Conservation (phyloP, 1,140 invertebrate species). For the Scylla paramamosain region DNA sequence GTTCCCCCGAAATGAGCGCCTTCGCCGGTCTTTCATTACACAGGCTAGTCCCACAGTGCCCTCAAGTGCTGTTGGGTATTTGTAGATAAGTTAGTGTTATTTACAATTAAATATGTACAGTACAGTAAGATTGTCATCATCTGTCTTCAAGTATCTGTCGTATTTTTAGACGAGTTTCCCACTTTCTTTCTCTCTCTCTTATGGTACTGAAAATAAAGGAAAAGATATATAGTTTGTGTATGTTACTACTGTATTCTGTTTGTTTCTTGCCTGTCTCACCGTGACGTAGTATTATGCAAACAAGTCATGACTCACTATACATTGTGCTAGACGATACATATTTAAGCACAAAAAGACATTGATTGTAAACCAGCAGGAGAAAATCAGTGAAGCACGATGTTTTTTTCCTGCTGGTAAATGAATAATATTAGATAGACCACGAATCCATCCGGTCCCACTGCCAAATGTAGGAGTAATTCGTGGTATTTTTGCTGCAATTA, state of each 20-base stretch:
- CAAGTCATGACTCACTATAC: too few relatives aligned
- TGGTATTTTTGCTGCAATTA: not conserved
- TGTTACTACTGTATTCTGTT: too few relatives aligned
- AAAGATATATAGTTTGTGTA: too few relatives aligned
- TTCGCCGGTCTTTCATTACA: constrained; percentile 65
- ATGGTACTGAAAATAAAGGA: not conserved
- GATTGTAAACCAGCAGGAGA: too few relatives aligned
- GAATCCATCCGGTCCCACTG: constrained; percentile 30
- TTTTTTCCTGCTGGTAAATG: too few relatives aligned
- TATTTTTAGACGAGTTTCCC: not conserved
- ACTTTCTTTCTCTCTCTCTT: not conserved
- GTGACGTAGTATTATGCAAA: too few relatives aligned
- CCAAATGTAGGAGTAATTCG: constrained; percentile 54
- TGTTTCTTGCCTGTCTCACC: too few relatives aligned
- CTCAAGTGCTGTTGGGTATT: not conserved
- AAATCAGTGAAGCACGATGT: too few relatives aligned
- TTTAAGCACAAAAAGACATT: too few relatives aligned
- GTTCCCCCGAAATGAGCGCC: not conserved
- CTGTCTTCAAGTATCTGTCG: constrained; percentile 66
- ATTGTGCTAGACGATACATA: too few relatives aligned
- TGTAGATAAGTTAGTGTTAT: constrained; percentile 30
- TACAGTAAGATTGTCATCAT: constrained; percentile 44
- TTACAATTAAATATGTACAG: constrained; percentile 42
- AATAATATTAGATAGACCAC: not conserved
- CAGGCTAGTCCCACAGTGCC: too few relatives aligned